A percentile compares a stretch with the other conserved stretches of the same genome.
Conservation (phyloP, 2,797 vertebrate species). For the Eleutherodactylus coqui region DNA sequence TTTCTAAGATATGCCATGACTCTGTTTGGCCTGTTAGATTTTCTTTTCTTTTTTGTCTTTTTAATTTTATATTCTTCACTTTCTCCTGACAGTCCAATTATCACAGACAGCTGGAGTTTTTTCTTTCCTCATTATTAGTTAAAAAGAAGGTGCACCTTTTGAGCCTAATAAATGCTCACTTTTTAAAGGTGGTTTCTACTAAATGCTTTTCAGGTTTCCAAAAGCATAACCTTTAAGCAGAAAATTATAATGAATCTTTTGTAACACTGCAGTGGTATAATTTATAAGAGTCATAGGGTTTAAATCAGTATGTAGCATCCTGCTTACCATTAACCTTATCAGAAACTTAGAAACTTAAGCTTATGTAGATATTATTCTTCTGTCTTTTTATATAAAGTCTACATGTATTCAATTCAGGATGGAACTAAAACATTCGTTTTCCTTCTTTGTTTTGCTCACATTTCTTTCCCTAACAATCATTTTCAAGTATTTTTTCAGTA, state of each 20-base stretch:
- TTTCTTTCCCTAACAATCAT: constrained; percentile 25
- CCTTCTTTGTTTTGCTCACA: constrained; percentile 29
- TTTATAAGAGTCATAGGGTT: constrained; percentile 47
- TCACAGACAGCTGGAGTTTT: constrained; percentile 50
- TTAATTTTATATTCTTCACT: constrained; percentile 33
- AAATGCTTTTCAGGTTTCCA: constrained; percentile 55
- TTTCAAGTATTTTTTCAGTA: constrained; percentile 40
- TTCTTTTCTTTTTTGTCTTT: constrained; percentile 41
- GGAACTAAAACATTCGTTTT: constrained; percentile 39
- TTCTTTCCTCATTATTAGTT: constrained; percentile 53
- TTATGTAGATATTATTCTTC: constrained; percentile 37
- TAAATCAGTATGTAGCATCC: constrained; percentile 37
- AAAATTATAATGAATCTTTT: constrained; percentile 51
- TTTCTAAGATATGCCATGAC: background rate
- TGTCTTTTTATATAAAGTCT: constrained; percentile 8
- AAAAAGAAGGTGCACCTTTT: constrained; percentile 36
- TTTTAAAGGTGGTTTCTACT: constrained; percentile 43
- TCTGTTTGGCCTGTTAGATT: constrained; percentile 60
- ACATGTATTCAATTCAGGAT: constrained; percentile 8
- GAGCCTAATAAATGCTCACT: constrained; percentile 44
- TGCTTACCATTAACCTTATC: constrained; percentile 43
- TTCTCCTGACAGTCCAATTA: constrained; percentile 61
- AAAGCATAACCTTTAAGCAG: constrained; percentile 56
- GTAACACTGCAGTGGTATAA: constrained; percentile 39
- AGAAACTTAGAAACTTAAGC: constrained; percentile 36